phyloP scores from a whole-genome alignment of 1,140 invertebrate genomes.

The Fopius arisanus region DNA sequence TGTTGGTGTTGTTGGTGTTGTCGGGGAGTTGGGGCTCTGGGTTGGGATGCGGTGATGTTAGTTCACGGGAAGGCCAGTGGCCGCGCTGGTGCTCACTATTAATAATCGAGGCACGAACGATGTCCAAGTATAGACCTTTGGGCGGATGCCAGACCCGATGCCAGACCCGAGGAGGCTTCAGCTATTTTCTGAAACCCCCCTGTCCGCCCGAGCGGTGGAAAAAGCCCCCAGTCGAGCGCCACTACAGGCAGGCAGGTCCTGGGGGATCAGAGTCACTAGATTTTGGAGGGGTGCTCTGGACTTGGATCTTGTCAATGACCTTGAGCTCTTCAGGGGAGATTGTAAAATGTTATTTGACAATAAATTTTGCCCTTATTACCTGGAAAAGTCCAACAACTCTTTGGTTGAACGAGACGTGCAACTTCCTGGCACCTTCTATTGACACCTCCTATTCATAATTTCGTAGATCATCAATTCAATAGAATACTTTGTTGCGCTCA shows the following conservation, averaged over 20 bases:
- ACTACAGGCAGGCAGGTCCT: conserved; percentile 38
- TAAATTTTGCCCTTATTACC: no score
- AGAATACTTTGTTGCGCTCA: not conserved
- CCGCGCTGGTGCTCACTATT: conserved; percentile 66
- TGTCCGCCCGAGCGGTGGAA: not conserved
- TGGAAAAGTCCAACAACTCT: no score
- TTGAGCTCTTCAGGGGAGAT: no score
- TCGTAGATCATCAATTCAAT: no score
- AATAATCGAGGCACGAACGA: conserved; percentile 68
- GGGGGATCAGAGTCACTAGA: no score
- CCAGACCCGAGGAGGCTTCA: conserved; percentile 60
- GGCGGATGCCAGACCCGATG: conserved; percentile 67
- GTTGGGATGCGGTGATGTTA: conserved; percentile 55
- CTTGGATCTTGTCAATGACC: no score
- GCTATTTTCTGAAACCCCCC: conserved; percentile 56
- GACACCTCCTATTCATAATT: no score
- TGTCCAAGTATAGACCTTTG: conserved; percentile 79
- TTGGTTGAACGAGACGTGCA: not conserved
- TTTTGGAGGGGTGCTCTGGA: no score
- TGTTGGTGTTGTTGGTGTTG: not conserved
- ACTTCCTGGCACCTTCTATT: not conserved
- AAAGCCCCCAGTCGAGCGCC: conserved; percentile 43
- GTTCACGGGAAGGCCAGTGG: conserved; percentile 67
- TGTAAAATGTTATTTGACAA: no score
- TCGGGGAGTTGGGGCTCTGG: not conserved